phyloP scores from a whole-genome alignment of 2,888 invertebrate genomes.

The Phortica magna region DNA sequence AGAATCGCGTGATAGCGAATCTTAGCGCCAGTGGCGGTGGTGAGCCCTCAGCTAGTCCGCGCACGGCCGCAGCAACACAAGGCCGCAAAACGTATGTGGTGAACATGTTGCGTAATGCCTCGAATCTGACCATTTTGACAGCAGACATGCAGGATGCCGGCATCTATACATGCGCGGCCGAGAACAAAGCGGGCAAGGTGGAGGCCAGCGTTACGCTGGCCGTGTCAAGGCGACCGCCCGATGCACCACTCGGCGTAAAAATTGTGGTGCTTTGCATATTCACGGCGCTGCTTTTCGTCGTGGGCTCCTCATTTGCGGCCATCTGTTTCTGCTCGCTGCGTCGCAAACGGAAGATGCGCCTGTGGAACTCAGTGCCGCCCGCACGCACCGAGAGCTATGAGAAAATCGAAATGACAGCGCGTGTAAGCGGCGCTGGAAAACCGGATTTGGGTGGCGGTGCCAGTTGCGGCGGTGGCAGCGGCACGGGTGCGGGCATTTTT shows the following conservation, averaged over 20 bases:
- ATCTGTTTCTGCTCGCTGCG: conserved; percentile 82
- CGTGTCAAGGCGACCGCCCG: conserved; percentile 83
- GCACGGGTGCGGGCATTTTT: conserved; percentile 62
- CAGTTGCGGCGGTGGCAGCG: conserved; percentile 67
- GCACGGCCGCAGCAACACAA: conserved; percentile 77
- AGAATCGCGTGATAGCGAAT: conserved; percentile 85
- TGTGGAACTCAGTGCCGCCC: conserved; percentile 77
- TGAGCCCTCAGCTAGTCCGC: conserved; percentile 68
- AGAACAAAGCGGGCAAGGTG: conserved; percentile 88
- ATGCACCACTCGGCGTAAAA: conserved; percentile 81
- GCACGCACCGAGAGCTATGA: conserved; percentile 84
- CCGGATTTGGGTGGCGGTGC: conserved; percentile 72
- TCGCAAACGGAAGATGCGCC: conserved; percentile 81
- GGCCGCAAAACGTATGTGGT: conserved; percentile 83
- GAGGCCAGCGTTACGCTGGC: conserved; percentile 86
- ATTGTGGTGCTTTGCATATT: conserved; percentile 84
- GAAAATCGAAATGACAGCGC: conserved; percentile 86
- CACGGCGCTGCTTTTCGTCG: conserved; percentile 83
- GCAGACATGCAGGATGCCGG: conserved; percentile 88
- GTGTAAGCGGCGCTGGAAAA: conserved; percentile 74
- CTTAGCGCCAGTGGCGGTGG: conserved; percentile 75
- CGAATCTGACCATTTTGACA: conserved; percentile 86
- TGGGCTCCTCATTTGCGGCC: conserved; percentile 83
- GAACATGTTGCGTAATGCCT: conserved; percentile 83
- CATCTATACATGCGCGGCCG: conserved; percentile 87